A percentile compares a stretch with the other conserved stretches of the same genome.
Evolutionary conservation across 2,113 vertebrate species (phyloP).

Genomic region (Eidolon helvum): DNA sequence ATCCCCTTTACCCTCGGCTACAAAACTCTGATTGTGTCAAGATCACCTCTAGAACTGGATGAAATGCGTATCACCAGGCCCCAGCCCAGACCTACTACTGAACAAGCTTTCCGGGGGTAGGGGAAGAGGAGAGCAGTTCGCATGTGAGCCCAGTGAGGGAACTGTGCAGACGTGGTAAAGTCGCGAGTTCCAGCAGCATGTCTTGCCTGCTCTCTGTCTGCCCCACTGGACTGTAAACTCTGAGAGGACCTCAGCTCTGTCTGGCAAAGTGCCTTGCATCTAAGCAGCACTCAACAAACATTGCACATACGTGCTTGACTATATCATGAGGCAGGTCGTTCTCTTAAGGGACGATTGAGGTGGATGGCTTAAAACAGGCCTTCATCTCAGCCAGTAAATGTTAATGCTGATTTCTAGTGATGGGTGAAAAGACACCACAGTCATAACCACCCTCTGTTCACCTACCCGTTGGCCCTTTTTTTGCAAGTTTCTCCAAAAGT

Average conservation of each 20-base stretch:
- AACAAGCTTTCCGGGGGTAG: not conserved
- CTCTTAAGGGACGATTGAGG: not conserved
- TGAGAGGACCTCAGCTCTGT: not conserved
- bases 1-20: not conserved
- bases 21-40: not conserved
- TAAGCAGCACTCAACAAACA: not conserved
- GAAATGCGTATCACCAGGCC: not conserved
- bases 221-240: not conserved
- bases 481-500: not conserved
- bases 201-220: not conserved
- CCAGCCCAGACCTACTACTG: not conserved
- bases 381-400: not conserved
- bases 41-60: not conserved
- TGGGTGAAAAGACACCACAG: not conserved
- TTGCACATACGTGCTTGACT: rapidly evolving
- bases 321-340: not conserved
- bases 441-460: not conserved
- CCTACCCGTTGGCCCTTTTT: not conserved
- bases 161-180: rapidly evolving
- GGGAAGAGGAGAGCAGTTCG: too few species aligned
- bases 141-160: not conserved
- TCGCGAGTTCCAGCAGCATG: not conserved
- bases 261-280: not conserved
- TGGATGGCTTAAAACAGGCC: not conserved
- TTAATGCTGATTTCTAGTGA: not conserved